phyloP scores from a whole-genome alignment of 2,797 vertebrate species.

The Percopsis omiscomaycus region DNA sequence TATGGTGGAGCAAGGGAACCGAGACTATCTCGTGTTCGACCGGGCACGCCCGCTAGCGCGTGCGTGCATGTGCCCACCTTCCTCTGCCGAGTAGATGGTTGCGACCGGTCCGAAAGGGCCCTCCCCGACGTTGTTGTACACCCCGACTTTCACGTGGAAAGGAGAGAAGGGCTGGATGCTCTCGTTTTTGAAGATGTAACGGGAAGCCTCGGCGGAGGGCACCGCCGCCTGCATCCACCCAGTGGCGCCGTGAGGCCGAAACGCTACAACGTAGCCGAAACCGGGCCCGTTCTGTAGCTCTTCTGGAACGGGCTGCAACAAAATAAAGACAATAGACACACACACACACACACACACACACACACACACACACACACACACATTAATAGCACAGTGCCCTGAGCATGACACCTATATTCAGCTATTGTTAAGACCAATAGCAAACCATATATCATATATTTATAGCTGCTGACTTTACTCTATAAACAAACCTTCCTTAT shows the following conservation, averaged over 20 bases:
- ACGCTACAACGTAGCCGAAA: conserved; percentile 96
- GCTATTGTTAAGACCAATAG: conserved; percentile 42
- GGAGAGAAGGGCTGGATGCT: conserved; percentile 92
- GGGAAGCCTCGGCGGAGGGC: conserved; percentile 86
- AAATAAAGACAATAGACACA: conserved; percentile 6
- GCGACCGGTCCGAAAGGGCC: conserved; percentile 88
- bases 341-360: conserved; percentile 14
- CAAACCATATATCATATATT: conserved; percentile 41
- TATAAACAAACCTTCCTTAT: conserved; percentile 20
- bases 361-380: not conserved
- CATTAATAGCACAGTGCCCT: conserved; percentile 40
- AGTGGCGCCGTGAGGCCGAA: conserved; percentile 85
- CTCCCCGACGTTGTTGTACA: conserved; percentile 97
- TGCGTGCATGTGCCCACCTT: conserved; percentile 77
- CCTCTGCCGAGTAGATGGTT: conserved; percentile 92
- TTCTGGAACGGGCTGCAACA: conserved; percentile 89
- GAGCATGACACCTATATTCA: conserved; percentile 33
- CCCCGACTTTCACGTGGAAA: conserved; percentile 94
- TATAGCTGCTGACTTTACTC: conserved; percentile 39
- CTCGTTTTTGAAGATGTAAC: conserved; percentile 94
- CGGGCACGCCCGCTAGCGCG: conserved; percentile 1
- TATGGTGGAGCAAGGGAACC: not conserved
- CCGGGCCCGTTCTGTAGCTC: conserved; percentile 93
- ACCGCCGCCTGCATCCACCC: conserved; percentile 98
- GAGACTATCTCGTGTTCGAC: not conserved